phyloP scores from a whole-genome alignment of 1,140 invertebrate species.

The Chlorops oryzae region DNA sequence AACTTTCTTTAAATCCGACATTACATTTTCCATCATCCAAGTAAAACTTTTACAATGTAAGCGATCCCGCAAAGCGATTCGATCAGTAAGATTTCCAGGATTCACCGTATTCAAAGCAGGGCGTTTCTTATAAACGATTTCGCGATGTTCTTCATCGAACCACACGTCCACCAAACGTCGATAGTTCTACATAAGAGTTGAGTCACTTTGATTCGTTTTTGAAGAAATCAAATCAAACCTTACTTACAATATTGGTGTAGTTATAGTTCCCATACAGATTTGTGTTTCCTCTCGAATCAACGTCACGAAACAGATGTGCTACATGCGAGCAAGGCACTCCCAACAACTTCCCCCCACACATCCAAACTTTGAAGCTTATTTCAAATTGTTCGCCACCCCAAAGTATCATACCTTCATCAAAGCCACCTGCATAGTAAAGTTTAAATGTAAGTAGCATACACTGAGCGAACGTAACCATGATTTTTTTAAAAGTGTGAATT shows the following conservation, averaged over 20 bases:
- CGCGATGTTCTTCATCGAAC: conserved; percentile 63
- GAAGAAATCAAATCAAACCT: conserved; percentile 13
- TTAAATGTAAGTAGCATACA: too few species aligned
- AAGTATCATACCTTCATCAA: conserved; percentile 81
- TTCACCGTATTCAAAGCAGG: not conserved
- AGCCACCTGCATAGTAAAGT: too few species aligned
- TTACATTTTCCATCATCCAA: not conserved
- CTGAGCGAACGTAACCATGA: too few species aligned
- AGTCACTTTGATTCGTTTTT: conserved; percentile 11
- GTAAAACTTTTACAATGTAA: not conserved
- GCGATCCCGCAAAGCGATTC: not conserved
- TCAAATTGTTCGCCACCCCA: conserved; percentile 97
- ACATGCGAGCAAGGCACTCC: conserved; percentile 86
- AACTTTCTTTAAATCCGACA: not conserved
- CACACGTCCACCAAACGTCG: conserved; percentile 71
- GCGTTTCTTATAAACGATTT: not conserved
- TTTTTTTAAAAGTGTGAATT: too few species aligned
- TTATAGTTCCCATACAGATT: not conserved
- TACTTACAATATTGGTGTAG: not conserved
- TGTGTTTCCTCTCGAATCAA: not conserved
- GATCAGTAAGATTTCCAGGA: not conserved
- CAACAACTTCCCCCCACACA: conserved; percentile 81
- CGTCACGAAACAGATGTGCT: conserved; percentile 85
- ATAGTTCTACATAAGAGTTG: conserved; percentile 62
- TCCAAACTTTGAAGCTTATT: conserved; percentile 87